These are phyloP conservation scores for Oligia strigilis DNA, from an alignment of 2,888 invertebrate genomes.

Conservation along the genomic window DNA sequence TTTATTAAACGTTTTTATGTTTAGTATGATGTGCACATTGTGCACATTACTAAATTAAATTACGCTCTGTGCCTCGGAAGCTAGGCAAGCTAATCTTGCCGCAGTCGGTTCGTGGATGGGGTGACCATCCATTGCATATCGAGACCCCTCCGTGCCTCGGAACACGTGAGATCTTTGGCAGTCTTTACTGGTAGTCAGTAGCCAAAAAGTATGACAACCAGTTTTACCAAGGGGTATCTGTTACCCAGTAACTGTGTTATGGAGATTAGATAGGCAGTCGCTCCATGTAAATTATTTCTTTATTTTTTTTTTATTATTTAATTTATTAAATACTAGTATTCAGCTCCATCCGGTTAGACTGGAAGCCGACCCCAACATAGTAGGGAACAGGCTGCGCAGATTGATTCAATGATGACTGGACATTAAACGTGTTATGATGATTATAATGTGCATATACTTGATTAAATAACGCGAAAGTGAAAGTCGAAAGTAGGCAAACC, in stretches of 20 bases:
- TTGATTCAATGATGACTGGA: neutral
- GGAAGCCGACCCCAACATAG: neutral
- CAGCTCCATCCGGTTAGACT: neutral
- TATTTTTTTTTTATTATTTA: no score
- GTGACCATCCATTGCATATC: neutral
- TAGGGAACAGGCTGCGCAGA: neutral
- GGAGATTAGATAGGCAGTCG: neutral
- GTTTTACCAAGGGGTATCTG: neutral
- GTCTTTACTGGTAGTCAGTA: neutral
- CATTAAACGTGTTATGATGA: neutral
- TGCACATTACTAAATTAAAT: constrained; percentile 11
- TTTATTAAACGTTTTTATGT: neutral
- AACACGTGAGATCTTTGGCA: neutral
- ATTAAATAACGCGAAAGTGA: constrained; percentile 29
- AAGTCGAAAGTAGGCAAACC: constrained; percentile 21
- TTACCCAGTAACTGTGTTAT: neutral
- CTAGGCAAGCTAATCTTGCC: neutral
- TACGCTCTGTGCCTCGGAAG: neutral
- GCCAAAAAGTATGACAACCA: neutral
- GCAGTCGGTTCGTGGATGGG: neutral
- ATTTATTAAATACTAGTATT: neutral
- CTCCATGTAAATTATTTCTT: neutral
- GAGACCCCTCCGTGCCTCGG: neutral
- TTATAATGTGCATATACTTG: neutral
- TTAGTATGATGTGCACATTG: neutral